A percentile compares a stretch with the other conserved stretches of the same genome.
phyloP scores from a whole-genome alignment of 1,140 invertebrate genomes.

The Lepeophtheirus salmonis region DNA sequence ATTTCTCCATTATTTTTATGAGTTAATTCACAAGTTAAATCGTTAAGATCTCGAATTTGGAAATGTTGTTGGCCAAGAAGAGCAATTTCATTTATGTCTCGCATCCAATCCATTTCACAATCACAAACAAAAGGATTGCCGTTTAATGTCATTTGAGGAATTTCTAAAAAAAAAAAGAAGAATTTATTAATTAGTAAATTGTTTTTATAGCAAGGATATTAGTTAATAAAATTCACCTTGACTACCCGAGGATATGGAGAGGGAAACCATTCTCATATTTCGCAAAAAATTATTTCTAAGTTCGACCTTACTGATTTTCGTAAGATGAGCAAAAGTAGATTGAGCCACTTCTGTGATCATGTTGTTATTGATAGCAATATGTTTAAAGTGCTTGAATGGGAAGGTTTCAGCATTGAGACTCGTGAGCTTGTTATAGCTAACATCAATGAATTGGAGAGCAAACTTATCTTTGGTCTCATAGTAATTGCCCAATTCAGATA shows the following conservation, averaged over 20 bases:
- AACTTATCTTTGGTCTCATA: slow-evolving; percentile 46
- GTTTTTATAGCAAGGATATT: neutral
- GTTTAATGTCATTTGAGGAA: slow-evolving; percentile 68
- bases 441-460: slow-evolving; percentile 52
- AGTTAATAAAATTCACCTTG: neutral
- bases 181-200: neutral
- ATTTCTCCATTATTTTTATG: neutral
- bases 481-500: slow-evolving; percentile 63
- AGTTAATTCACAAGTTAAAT: neutral
- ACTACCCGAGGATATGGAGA: neutral
- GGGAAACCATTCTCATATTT: slow-evolving; percentile 43
- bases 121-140: slow-evolving; percentile 71
- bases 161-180: slow-evolving; percentile 10
- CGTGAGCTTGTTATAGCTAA: slow-evolving; percentile 58
- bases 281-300: slow-evolving; percentile 63
- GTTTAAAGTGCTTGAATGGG: slow-evolving; percentile 49
- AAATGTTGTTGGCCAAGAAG: slow-evolving; percentile 45
- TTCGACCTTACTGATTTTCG: slow-evolving; percentile 58
- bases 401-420: slow-evolving; percentile 40
- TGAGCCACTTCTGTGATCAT: slow-evolving; percentile 43
- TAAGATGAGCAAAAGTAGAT: slow-evolving; percentile 60
- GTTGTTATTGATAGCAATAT: slow-evolving; percentile 63
- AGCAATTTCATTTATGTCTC: slow-evolving; percentile 44
- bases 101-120: slow-evolving; percentile 48
- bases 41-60: slow-evolving; percentile 10